Base-by-base conservation (phyloP, 1,140 invertebrate genomes). In the Pogonus chalceus region DNA sequence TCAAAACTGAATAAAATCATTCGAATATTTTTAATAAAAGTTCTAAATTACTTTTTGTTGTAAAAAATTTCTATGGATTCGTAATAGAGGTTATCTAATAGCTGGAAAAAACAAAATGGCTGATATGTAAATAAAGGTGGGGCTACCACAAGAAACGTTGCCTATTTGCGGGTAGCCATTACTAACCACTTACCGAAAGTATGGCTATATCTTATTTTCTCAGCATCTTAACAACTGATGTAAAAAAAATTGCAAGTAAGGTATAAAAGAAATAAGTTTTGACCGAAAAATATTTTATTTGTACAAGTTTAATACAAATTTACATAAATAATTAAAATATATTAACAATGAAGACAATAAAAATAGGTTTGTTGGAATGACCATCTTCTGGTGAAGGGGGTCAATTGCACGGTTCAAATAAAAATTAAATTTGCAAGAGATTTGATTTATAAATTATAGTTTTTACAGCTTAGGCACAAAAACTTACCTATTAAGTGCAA, bases 261-360 rank as follows among this genome's bases (percentile, higher is more conserved):
- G 26, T 31, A 31, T 31, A 31, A 14, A 31, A 31, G 4, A 31
- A 31, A n/a, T n/a, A n/a, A n/a, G n/a, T n/a, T n/a, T n/a, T 31
- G 14, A 31, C 26, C 26, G 14, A 31, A 7, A 7, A 4, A 43
- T 43, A 43, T 43, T 43, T 43, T 43, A 43, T 43, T 43, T 43
- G 37, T 43, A 43, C 37, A 43, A 4, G 7, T 12, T 12, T 43
- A 10, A 43, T 43, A 43, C 37, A 43, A 43, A 43, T 43, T 43
- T 43, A 43, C 37, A 43, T 43, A 43, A 43, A 43, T 43, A 10
- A 43, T 43, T 43, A 43, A 43, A 43, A 43, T 9, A 10, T 43
- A 43, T 43, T 18, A 43, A 43, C 37, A 43, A 9, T 10, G 3
- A 10, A 10, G 37, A 43, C 18, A 43, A 43, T 10, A 43, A 12